These are phyloP conservation scores for Ploceus nigricollis DNA, from an alignment of 2,113 vertebrate species.

Conservation along the genomic window DNA sequence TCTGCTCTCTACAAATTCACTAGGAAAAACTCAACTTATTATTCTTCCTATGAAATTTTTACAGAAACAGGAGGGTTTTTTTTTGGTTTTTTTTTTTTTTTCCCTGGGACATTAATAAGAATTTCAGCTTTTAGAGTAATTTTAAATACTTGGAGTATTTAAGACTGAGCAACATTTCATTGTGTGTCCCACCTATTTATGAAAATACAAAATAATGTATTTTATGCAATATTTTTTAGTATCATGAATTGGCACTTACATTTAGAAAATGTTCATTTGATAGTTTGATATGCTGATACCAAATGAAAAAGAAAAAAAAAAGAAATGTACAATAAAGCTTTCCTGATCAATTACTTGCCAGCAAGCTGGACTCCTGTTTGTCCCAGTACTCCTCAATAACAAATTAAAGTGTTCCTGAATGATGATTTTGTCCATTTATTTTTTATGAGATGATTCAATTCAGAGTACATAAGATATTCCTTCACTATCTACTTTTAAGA, in stretches of 20 bases:
- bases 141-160: not conserved
- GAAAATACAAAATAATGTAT: not conserved
- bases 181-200: not conserved
- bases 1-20: not conserved
- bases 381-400: not conserved
- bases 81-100: not conserved
- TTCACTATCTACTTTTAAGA: not conserved
- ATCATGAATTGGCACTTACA: not conserved
- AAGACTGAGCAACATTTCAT: not conserved
- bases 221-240: not conserved
- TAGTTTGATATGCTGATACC: not conserved
- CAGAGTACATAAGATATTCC: not conserved
- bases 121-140: not conserved
- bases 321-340: not conserved
- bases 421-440: not conserved
- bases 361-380: not conserved
- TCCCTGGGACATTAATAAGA: not conserved
- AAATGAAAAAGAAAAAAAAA: not conserved
- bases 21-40: not conserved
- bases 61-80: not conserved
- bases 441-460: conserved; percentile 3
- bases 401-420: not conserved
- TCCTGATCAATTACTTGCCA: not conserved
- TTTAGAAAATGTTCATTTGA: not conserved
- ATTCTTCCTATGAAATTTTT: not conserved